Conservation (phyloP, 1,140 invertebrate genomes). For the Oncopodura yosiiana region DNA sequence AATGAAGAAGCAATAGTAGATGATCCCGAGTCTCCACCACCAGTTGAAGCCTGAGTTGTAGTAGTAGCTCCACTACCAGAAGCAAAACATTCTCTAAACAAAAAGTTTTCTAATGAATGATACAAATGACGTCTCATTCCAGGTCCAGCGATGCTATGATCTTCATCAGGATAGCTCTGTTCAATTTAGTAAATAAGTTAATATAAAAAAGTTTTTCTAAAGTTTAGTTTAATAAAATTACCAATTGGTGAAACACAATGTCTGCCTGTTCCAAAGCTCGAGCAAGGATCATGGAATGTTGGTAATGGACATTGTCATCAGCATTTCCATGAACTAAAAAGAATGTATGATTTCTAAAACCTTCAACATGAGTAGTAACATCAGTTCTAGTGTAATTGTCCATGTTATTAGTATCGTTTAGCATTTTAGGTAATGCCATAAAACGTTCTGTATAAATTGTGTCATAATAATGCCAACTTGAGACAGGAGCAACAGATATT, state of each 20-base stretch:
- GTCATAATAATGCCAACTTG: conserved; percentile 91
- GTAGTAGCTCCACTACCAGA: too few relatives aligned
- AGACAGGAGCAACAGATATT: conserved; percentile 86
- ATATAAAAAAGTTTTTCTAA: too few relatives aligned
- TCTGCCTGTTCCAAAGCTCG: conserved; percentile 66
- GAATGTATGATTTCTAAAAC: conserved; percentile 59
- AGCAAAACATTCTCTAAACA: conserved; percentile 66
- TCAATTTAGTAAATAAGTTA: conserved; percentile 41
- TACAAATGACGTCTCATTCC: conserved; percentile 69
- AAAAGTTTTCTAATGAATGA: conserved; percentile 74
- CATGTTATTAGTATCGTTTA: conserved; percentile 65
- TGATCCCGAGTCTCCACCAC: too few relatives aligned
- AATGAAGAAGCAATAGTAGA: too few relatives aligned
- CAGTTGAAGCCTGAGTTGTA: too few relatives aligned
- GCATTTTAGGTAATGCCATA: conserved; percentile 69
- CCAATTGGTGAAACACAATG: conserved; percentile 76
- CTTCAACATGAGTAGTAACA: conserved; percentile 56
- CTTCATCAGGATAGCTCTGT: conserved; percentile 85
- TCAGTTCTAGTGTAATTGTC: conserved; percentile 63
- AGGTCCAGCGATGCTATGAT: conserved; percentile 67
- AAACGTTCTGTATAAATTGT: conserved; percentile 88
- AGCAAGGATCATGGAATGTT: conserved; percentile 77
- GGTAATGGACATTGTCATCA: conserved; percentile 89
- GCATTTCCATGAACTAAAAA: conserved; percentile 81
- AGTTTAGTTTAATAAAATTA: conserved; percentile 40